Percentiles rank a stretch among this genome's conserved stretches.
phyloP scores from a whole-genome alignment of 1,140 invertebrate genomes.

The Orius laevigatus region DNA sequence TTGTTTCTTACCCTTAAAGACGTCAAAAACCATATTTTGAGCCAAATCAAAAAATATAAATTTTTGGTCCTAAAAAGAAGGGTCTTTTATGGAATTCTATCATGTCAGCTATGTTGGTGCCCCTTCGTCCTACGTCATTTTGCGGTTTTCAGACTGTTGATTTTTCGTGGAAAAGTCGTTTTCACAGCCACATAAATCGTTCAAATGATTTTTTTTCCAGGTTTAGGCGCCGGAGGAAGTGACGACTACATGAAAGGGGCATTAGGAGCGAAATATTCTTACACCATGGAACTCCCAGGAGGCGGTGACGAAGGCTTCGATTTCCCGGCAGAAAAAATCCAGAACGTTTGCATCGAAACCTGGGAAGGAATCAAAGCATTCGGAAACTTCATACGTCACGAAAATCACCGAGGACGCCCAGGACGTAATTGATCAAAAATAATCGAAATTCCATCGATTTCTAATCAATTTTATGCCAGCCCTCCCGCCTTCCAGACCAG shows the following conservation, averaged over 20 bases:
- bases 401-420: neutral
- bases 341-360: slow-evolving; percentile 5
- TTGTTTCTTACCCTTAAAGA: no score
- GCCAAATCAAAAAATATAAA: no score
- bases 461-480: no score
- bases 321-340: slow-evolving; percentile 42
- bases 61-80: no score
- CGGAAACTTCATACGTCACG: neutral
- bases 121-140: no score
- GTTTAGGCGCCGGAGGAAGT: slow-evolving; percentile 39
- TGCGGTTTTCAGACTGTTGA: neutral
- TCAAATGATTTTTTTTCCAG: slow-evolving; percentile 30
- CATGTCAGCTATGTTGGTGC: no score
- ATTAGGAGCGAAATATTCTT: slow-evolving; percentile 71
- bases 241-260: slow-evolving; percentile 82
- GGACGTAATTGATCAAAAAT: no score
- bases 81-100: no score
- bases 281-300: slow-evolving; percentile 76
- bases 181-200: neutral
- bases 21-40: no score
- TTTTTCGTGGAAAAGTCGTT: neutral
- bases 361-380: slow-evolving; percentile 5
- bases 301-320: slow-evolving; percentile 75
- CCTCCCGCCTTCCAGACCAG: no score
- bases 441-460: no score